Conservation (phyloP, 2,113 vertebrate species). For the Phaetusa simplex region DNA sequence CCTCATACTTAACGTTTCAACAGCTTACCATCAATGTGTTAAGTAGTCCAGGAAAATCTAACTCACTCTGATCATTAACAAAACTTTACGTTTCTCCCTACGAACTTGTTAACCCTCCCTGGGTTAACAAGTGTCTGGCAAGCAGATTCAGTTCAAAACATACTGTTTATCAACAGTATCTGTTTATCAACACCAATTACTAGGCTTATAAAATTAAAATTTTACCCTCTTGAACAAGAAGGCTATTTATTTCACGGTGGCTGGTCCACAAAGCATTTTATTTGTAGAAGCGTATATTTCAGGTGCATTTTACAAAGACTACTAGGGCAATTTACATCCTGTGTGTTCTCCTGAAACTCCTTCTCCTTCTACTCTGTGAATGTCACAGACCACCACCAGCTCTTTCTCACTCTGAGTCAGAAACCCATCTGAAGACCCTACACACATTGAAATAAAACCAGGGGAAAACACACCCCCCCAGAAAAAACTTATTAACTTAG, state of each 20-base stretch:
- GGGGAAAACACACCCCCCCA: accelerated
- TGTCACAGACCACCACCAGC: background rate
- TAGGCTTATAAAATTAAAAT: background rate
- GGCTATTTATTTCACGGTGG: background rate
- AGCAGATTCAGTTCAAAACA: background rate
- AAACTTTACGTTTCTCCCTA: background rate
- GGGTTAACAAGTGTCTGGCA: background rate
- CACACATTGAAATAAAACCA: background rate
- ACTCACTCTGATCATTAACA: background rate
- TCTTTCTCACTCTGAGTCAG: background rate
- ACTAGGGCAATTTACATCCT: background rate
- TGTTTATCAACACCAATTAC: background rate
- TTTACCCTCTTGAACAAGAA: background rate
- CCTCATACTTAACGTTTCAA: background rate
- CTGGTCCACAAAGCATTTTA: background rate
- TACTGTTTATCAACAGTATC: background rate
- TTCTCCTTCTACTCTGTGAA: background rate
- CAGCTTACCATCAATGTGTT: background rate
- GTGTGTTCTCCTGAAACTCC: background rate
- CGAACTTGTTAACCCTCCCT: background rate
- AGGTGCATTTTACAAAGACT: background rate
- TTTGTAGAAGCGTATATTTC: background rate
- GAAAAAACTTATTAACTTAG: background rate
- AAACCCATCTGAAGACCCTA: background rate
- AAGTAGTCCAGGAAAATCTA: background rate